phyloP scores from a whole-genome alignment of 2,888 invertebrate species.

The Balanococcus diminutus region DNA sequence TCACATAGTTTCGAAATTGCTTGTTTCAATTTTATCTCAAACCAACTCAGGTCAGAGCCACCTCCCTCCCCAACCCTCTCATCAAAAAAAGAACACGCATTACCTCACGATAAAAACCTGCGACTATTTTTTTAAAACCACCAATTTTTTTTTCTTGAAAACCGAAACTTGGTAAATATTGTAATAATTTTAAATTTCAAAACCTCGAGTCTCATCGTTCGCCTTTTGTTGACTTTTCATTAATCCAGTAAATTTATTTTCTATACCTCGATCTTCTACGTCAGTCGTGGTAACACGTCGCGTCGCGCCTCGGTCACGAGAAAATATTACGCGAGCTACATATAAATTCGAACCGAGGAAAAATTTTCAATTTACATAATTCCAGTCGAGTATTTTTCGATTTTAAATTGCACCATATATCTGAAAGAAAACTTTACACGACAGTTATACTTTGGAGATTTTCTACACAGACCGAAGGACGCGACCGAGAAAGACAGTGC shows the following conservation, averaged over 20 bases:
- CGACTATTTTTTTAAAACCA: neutral
- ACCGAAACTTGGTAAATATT: slow-evolving; percentile 7
- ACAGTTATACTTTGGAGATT: neutral
- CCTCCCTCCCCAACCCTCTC: neutral
- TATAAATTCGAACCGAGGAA: neutral
- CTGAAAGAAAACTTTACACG: neutral
- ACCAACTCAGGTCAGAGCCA: neutral
- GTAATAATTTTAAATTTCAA: slow-evolving; percentile 11
- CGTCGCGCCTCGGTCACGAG: neutral
- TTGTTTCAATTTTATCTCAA: neutral
- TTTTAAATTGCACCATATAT: neutral
- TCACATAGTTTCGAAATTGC: neutral
- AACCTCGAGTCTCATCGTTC: neutral
- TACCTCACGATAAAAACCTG: neutral
- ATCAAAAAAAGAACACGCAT: neutral
- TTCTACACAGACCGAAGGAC: neutral
- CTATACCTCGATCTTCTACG: slow-evolving; percentile 11
- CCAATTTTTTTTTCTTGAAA: neutral
- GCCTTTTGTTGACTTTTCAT: neutral
- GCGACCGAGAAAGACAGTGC: neutral
- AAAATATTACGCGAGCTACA: slow-evolving; percentile 5
- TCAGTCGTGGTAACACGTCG: neutral
- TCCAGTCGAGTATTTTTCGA: neutral
- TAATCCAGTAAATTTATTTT: slow-evolving; percentile 21
- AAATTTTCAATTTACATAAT: slow-evolving; percentile 23